A percentile compares a stretch with the other conserved stretches of the same genome.
phyloP scores from a whole-genome alignment of 2,797 vertebrate species.

The Leucoraja ocellata region DNA sequence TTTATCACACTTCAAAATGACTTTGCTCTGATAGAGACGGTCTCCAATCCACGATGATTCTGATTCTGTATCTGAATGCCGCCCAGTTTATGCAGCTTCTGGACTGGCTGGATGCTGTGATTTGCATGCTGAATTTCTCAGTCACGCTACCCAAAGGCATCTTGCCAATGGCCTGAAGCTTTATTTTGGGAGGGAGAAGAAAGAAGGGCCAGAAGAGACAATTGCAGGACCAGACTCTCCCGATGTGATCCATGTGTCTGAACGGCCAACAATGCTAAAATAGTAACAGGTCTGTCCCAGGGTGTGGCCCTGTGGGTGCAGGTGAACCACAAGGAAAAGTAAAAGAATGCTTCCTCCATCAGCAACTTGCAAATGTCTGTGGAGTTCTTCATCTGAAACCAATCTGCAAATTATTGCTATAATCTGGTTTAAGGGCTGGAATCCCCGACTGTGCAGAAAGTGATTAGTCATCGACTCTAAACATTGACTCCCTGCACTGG shows the following conservation, averaged over 20 bases:
- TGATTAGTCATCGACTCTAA: slow-evolving; percentile 31
- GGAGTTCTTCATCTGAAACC: slow-evolving; percentile 7
- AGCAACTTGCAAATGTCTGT: background rate
- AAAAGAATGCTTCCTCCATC: background rate
- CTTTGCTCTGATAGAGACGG: background rate
- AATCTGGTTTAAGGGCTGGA: slow-evolving; percentile 27
- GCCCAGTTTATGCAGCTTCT: background rate
- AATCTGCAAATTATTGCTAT: slow-evolving; percentile 28
- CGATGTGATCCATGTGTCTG: no score
- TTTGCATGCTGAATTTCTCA: slow-evolving; percentile 2
- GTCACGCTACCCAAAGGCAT: slow-evolving; percentile 6
- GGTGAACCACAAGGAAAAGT: background rate
- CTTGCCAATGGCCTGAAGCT: background rate
- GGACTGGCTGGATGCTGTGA: background rate
- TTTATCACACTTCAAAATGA: background rate
- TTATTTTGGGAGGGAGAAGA: background rate
- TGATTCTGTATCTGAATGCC: background rate
- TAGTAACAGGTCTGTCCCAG: background rate
- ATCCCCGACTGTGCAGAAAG: slow-evolving; percentile 24
- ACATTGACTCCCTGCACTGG: slow-evolving; percentile 28
- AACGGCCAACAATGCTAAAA: background rate
- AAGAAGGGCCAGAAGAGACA: background rate
- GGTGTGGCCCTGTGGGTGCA: background rate
- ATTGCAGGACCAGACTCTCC: background rate
- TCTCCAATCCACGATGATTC: background rate